Conservation (phyloP, 2,888 invertebrate species). For the Cephonodes hylas region DNA sequence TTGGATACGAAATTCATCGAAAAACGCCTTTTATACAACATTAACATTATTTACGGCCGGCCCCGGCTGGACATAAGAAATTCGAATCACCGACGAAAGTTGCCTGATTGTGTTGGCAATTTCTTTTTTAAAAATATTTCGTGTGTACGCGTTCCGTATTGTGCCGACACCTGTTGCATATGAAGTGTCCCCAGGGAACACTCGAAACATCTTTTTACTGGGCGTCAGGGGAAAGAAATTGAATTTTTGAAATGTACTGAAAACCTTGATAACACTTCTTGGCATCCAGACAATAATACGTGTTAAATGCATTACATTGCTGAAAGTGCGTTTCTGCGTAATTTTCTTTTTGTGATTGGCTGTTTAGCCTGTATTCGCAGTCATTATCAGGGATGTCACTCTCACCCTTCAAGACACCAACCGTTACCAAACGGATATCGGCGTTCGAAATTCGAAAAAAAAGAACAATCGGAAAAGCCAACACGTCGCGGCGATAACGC, state of each 20-base stretch:
- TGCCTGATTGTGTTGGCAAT: constrained; percentile 19
- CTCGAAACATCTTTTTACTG: not conserved
- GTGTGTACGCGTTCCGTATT: constrained; percentile 2
- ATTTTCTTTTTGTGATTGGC: not conserved
- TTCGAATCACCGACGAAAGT: constrained; percentile 28
- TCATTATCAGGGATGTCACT: not conserved
- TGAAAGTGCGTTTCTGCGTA: not conserved
- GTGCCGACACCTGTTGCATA: constrained; percentile 10
- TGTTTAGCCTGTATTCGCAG: not conserved
- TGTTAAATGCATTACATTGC: not conserved
- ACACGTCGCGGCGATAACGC: constrained; percentile 77
- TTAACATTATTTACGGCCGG: constrained; percentile 72
- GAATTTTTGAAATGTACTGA: not conserved
- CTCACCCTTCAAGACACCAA: constrained; percentile 14
- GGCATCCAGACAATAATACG: not conserved
- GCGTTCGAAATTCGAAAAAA: constrained; percentile 40
- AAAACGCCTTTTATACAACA: constrained; percentile 70
- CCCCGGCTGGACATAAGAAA: constrained; percentile 28
- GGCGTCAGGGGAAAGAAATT: not conserved
- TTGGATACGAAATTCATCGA: constrained; percentile 71
- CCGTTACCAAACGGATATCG: constrained; percentile 44
- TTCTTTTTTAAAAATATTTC: constrained; percentile 11
- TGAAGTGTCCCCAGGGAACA: not conserved
- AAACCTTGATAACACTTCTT: no score
- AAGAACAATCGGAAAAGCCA: constrained; percentile 76